These are phyloP conservation scores for Pelecanus crispus DNA, from an alignment of 2,113 vertebrate species.

Conservation along the genomic window DNA sequence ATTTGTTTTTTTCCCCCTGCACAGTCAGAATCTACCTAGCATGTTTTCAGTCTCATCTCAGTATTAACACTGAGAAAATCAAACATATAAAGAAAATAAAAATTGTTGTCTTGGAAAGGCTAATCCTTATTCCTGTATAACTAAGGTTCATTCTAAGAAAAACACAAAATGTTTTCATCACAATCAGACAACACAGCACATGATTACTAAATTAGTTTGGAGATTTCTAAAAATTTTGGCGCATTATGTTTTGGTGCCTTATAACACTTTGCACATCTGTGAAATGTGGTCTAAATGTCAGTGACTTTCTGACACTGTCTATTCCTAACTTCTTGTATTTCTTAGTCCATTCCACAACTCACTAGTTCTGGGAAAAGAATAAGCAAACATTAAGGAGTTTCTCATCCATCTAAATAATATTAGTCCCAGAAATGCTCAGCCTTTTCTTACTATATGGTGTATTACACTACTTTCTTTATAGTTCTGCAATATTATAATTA, in stretches of 20 bases:
- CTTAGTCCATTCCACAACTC: background rate
- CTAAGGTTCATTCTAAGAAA: background rate
- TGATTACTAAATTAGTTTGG: background rate
- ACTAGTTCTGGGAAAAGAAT: background rate
- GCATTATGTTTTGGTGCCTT: background rate
- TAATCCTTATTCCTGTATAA: background rate
- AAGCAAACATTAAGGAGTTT: background rate
- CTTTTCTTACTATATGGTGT: background rate
- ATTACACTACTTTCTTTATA: background rate
- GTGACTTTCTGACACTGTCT: background rate
- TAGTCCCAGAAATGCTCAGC: background rate
- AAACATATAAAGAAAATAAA: background rate
- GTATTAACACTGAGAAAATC: background rate
- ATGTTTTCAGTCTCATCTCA: background rate
- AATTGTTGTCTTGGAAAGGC: background rate
- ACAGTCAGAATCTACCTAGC: background rate
- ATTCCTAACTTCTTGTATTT: background rate
- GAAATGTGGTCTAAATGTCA: background rate
- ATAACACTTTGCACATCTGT: background rate
- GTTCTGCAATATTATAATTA: background rate
- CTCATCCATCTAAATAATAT: background rate
- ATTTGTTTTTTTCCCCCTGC: rapidly evolving
- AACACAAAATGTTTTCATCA: background rate
- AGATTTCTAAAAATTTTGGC: background rate
- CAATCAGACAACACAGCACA: background rate